phyloP scores from a whole-genome alignment of 1,140 invertebrate genomes.

The Adelges cooleyi region DNA sequence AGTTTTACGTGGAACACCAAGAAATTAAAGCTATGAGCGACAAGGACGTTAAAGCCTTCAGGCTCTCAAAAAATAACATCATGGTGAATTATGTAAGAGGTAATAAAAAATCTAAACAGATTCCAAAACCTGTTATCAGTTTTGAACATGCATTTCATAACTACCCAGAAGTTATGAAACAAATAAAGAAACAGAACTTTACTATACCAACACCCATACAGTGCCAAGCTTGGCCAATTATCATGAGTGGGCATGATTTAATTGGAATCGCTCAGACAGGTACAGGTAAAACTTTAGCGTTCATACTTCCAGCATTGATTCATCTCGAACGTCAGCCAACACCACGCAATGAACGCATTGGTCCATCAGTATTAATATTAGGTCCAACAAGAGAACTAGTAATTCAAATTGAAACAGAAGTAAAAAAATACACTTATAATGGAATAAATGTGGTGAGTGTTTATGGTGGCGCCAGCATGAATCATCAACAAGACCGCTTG shows the following conservation, averaged over 20 bases:
- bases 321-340: constrained; percentile 70
- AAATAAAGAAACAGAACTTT: constrained; percentile 75
- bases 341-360: constrained; percentile 52
- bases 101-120: constrained; percentile 35
- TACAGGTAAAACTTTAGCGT: constrained; percentile 84
- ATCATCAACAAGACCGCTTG: constrained; percentile 58
- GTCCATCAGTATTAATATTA: constrained; percentile 76
- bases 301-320: constrained; percentile 77
- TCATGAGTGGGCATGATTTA: constrained; percentile 71
- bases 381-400: constrained; percentile 85
- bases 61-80: constrained; percentile 55
- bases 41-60: constrained; percentile 48
- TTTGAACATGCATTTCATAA: constrained; percentile 73
- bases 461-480: constrained; percentile 61
- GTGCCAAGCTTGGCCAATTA: constrained; percentile 77
- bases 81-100: constrained; percentile 45
- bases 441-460: constrained; percentile 40
- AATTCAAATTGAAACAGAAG: constrained; percentile 76
- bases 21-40: constrained; percentile 52
- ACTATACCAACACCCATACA: constrained; percentile 79
- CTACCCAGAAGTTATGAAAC: constrained; percentile 68
- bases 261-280: constrained; percentile 90
- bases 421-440: neutral
- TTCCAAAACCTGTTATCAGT: constrained; percentile 71
- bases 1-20: constrained; percentile 73